Evolutionary conservation across 2,113 vertebrate genomes (phyloP), one percentile per base, ranked within the genome.

Genomic region (Miniopterus natalensis): DNA sequence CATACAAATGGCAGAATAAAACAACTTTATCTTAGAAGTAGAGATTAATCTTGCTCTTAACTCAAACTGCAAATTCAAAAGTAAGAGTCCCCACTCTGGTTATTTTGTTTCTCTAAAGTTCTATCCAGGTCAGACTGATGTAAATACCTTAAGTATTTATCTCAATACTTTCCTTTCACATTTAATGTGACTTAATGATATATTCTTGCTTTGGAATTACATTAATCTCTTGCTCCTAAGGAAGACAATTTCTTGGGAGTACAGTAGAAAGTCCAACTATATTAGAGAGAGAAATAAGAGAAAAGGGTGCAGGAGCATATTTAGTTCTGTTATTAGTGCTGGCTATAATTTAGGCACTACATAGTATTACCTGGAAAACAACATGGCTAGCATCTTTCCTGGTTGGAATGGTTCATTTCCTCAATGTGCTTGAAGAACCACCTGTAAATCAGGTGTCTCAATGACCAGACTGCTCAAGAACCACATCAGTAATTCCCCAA

Each of bases 391-490:
- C 40, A 84, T 88, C 63, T 95, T 47, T 49, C 84, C 40, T 13
- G 23, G 61, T 7, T 78, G 81, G 59, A 93, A 89, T 42, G 94
- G 45, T 51, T 79, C 23, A 87, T 51, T 92, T 94, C 95, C 90
- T 85, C 81, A 94, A 17, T 21, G 29, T 29, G 65, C 88, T 95
- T 84, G 65, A 94, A 96, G 84, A 95, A 65, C 49, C 36, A 85
- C 45, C 85, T 83, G 17, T 42, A 86, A 96, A 47, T 20, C 68
- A 96, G 96, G 25, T 61, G 27, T 96, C 78, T 78, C 81, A 70
- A 83, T 63, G 95, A 80, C 36, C 59, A 96, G 49, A 3, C n/a
- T 79, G 73, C 23, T 78, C 94, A 79, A 93, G 81, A 96, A 80
- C 59, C 6, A 2, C 49, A 42, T 53, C 23, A 53, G 31, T 65